These are phyloP conservation scores for Corbicula japonica DNA, from an alignment of 2,888 invertebrate species.

Conservation along the genomic window DNA sequence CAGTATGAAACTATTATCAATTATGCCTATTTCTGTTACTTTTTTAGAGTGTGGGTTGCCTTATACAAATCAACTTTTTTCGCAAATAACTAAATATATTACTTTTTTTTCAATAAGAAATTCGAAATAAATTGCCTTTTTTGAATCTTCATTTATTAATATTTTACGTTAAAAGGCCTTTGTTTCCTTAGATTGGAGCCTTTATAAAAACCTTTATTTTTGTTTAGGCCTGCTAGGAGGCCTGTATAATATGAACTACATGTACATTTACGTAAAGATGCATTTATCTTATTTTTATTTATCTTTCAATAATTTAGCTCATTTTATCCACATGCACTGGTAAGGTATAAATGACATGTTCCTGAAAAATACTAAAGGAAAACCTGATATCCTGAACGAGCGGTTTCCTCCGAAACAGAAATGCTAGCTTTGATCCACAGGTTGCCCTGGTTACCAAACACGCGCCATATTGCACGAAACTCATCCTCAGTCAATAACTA, in stretches of 20 bases:
- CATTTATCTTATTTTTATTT: not conserved
- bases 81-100: no score
- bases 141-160: no score
- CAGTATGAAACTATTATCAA: no score
- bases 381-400: constrained; percentile 83
- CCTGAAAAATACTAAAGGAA: not conserved
- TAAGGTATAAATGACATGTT: not conserved
- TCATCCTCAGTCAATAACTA: constrained; percentile 58
- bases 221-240: not conserved
- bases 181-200: not conserved
- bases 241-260: not conserved
- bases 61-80: no score
- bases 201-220: not conserved
- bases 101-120: no score
- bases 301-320: not conserved
- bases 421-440: constrained; percentile 83
- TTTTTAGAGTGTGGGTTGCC: no score
- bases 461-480: constrained; percentile 80
- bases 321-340: not conserved
- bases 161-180: no score
- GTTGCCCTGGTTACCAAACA: constrained; percentile 85
- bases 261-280: not conserved
- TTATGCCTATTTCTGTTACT: no score
- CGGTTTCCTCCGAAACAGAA: constrained; percentile 79
- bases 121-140: no score